A percentile compares a stretch with the other conserved stretches of the same genome.
Evolutionary conservation across 2,113 vertebrate species (phyloP).

Genomic region (Carassius gibelio): DNA sequence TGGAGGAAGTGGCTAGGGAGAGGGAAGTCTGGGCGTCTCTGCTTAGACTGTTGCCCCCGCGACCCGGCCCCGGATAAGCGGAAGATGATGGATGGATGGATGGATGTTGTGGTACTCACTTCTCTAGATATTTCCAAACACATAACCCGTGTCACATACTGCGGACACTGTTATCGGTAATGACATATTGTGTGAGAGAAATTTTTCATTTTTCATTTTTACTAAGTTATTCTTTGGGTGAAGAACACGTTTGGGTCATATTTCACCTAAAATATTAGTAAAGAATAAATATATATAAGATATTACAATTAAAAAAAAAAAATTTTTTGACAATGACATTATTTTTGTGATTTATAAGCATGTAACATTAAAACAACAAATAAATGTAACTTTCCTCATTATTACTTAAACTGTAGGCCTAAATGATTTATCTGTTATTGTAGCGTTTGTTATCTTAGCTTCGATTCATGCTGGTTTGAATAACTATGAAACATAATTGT

Average conservation of each 20-base stretch:
- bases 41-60: too few relatives aligned
- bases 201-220: too few relatives aligned
- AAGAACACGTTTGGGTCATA: not conserved
- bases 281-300: not conserved
- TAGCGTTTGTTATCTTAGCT: not conserved
- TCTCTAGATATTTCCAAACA: not conserved
- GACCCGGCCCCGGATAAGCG: too few relatives aligned
- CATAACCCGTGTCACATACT: not conserved
- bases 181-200: not conserved
- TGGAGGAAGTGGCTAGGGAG: too few relatives aligned
- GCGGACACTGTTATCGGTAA: not conserved
- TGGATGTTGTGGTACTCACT: too few relatives aligned
- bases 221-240: not conserved
- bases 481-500: not conserved
- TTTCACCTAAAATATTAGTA: not conserved
- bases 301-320: not conserved
- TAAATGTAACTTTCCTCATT: not conserved
- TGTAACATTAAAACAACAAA: not conserved
- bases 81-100: too few relatives aligned
- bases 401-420: not conserved
- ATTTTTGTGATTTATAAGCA: too few relatives aligned
- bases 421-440: not conserved
- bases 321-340: too few relatives aligned
- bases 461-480: not conserved
- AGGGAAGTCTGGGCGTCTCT: too few relatives aligned